These are phyloP conservation scores for Picathartes gymnocephalus DNA, from an alignment of 2,113 vertebrate species.

Conservation along the genomic window DNA sequence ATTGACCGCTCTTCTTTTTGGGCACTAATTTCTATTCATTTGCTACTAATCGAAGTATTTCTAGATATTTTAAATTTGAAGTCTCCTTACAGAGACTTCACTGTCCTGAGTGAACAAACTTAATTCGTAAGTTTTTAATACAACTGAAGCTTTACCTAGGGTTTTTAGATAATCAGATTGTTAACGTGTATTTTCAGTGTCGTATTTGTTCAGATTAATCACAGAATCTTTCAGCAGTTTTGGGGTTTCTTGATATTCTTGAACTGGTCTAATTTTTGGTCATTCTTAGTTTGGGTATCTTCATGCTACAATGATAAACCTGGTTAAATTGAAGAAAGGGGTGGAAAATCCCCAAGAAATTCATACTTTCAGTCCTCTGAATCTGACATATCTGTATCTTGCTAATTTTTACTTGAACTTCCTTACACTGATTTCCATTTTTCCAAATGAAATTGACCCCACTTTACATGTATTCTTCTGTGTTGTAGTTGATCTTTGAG, in stretches of 20 bases:
- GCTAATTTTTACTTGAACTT: background rate
- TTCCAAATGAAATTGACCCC: background rate
- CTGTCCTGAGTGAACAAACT: background rate
- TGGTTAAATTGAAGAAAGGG: background rate
- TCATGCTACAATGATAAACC: background rate
- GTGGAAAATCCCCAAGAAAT: background rate
- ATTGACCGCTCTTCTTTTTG: background rate
- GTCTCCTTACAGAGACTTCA: accelerated
- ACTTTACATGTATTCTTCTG: background rate
- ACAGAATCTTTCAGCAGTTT: background rate
- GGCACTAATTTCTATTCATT: background rate
- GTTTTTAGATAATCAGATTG: background rate
- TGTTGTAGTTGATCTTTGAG: background rate
- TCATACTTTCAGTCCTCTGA: background rate
- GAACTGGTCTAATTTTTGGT: background rate
- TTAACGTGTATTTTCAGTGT: background rate
- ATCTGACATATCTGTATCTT: background rate
- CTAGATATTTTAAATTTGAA: background rate
- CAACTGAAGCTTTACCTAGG: background rate
- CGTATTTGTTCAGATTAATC: accelerated
- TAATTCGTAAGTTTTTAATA: background rate
- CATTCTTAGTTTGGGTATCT: background rate
- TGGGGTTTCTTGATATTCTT: background rate
- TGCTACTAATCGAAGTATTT: background rate
- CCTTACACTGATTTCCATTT: background rate